Conservation (phyloP, 2,888 invertebrate genomes). For the Tortrix viridana region DNA sequence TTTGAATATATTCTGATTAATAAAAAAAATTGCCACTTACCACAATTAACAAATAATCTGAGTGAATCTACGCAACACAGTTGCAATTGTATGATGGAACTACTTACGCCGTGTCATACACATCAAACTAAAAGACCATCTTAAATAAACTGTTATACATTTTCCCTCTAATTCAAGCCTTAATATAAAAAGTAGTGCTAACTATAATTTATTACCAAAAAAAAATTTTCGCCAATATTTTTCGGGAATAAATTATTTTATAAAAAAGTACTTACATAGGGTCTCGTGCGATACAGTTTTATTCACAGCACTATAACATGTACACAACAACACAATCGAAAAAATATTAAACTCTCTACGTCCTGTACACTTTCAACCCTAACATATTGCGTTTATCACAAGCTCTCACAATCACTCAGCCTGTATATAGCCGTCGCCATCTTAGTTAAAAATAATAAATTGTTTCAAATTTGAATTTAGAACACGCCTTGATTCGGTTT, state of each 20-base stretch:
- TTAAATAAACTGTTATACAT: no score
- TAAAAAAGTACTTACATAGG: conserved; percentile 54
- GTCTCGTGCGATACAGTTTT: conserved; percentile 50
- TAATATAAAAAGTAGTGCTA: no score
- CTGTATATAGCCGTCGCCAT: conserved; percentile 37
- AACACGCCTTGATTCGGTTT: conserved; percentile 46
- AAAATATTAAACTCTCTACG: conserved; percentile 43
- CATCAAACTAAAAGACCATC: no score
- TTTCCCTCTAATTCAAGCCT: no score
- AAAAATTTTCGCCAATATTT: not conserved
- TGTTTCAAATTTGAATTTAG: conserved; percentile 41
- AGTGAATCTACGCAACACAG: no score
- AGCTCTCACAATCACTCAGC: not conserved
- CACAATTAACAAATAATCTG: no score
- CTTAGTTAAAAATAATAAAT: conserved; percentile 7
- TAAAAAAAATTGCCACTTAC: no score
- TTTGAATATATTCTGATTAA: no score
- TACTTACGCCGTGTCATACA: no score
- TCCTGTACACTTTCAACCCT: conserved; percentile 43
- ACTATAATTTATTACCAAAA: no score
- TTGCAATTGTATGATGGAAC: no score
- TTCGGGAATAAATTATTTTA: not conserved
- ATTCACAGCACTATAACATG: conserved; percentile 37
- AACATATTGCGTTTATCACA: conserved; percentile 48
- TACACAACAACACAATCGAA: conserved; percentile 48